A percentile compares a stretch with the other conserved stretches of the same genome.
Conservation (phyloP, 2,797 vertebrate species). For the Micrastur ruficollis region DNA sequence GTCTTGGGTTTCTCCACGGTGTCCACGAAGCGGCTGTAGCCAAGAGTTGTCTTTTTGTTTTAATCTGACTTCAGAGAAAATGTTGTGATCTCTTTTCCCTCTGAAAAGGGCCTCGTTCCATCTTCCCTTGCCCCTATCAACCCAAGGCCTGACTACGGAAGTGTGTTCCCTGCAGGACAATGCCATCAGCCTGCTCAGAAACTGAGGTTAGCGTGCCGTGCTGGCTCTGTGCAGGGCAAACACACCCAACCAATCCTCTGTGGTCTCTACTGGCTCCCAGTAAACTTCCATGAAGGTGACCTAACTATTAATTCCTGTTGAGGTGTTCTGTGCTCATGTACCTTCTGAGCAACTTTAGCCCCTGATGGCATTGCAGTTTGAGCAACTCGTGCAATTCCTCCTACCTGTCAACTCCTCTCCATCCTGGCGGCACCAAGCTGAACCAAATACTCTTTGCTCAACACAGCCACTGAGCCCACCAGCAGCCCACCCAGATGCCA, state of each 20-base stretch:
- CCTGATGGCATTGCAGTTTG: fast-evolving
- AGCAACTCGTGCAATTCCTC: fast-evolving
- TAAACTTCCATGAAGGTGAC: neutral
- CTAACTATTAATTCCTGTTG: neutral
- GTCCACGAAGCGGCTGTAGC: neutral
- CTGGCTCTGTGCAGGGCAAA: neutral
- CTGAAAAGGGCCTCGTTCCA: neutral
- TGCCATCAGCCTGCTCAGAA: neutral
- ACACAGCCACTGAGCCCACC: neutral
- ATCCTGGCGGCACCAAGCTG: neutral
- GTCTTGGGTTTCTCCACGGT: neutral
- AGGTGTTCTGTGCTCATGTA: neutral
- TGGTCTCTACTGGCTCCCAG: neutral
- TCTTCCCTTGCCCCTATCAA: neutral
- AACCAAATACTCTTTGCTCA: neutral
- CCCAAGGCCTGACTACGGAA: neutral
- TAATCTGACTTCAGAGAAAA: neutral
- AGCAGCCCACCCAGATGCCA: neutral
- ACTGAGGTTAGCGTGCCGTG: fast-evolving
- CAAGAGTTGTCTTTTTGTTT: neutral
- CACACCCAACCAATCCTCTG: neutral
- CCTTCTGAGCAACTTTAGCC: neutral
- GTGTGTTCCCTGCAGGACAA: fast-evolving
- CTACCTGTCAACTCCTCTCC: neutral
- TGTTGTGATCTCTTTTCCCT: neutral